Base-by-base conservation (phyloP, 2,888 invertebrate genomes). In the Campoplex capitator region DNA sequence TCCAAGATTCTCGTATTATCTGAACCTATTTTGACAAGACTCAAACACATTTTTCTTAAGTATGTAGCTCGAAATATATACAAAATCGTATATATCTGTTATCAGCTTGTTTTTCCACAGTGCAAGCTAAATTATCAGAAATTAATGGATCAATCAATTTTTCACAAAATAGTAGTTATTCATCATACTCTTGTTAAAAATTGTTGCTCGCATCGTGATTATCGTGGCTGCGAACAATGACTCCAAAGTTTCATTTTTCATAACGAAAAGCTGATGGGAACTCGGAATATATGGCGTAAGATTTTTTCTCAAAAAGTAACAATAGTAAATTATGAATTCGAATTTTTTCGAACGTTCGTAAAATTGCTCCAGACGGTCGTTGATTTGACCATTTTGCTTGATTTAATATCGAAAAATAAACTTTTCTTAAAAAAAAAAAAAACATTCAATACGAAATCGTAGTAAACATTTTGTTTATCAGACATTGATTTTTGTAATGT, bases 11-110 rank as follows among this genome's bases (percentile, higher is more conserved):
- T 68, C n/a, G 11, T 45, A 6, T 4, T 45, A 23, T 65, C 13
- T 58, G 42, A 56, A 54, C 45, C 45, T 80, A 70, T 56, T 76
- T 76, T 73, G 71, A 80, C 81, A 48, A 67, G 48, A 81, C n/a
- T 32, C 51, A 32, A 67, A 67, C 48, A 75, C 76, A 11, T 42
- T 48, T 71, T 80, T 51, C 28, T 65, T 51, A 54, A 56, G 56
- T 56, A 75, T 38, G 54, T 28, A 51, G 65, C 56, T 65, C 65
- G 51, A 81, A 75, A 70, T 85, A 81, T 85, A 51, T 85, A 85
- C 84, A 85, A 70, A 45, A 54, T 38, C 32, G 51, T 84, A 62
- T 80, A 62, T 70, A n/a, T 32, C 76, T 32, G 32, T 32, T 73
- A n/a, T 42, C 56, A 16, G 32, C 23, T 74, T 23, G 6, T 56